Evolutionary conservation across 2,113 vertebrate species (phyloP).

Genomic region (Anhinga anhinga): DNA sequence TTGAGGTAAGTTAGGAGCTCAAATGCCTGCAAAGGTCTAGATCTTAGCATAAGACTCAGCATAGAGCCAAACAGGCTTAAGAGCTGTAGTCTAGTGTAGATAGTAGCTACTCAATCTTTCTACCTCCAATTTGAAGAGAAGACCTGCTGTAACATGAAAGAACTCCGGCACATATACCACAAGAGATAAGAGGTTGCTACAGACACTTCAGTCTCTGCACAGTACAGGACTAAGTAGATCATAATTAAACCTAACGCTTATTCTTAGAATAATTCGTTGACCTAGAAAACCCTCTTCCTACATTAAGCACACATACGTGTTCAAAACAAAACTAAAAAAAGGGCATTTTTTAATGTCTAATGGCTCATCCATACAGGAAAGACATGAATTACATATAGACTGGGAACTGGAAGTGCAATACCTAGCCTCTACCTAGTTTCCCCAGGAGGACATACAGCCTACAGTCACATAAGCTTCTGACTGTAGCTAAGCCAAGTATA

Average conservation of each 20-base stretch:
- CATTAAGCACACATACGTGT: not conserved
- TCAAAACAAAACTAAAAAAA: not conserved
- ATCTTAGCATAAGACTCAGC: not conserved
- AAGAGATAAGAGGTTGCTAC: slow-evolving; percentile 2
- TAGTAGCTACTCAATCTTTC: not conserved
- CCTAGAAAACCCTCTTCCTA: slow-evolving; percentile 1
- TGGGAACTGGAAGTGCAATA: not conserved
- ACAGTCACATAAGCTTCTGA: not conserved
- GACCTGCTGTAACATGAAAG: not conserved
- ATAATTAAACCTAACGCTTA: slow-evolving; percentile 41
- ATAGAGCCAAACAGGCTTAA: not conserved
- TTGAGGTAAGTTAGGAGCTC: not conserved
- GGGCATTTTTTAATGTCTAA: not conserved
- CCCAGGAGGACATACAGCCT: not conserved
- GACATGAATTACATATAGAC: not conserved
- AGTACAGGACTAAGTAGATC: slow-evolving; percentile 4
- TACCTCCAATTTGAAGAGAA: not conserved
- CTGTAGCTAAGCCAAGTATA: fast-evolving
- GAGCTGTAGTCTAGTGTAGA: not conserved
- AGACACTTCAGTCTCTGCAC: not conserved
- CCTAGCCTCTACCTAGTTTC: not conserved
- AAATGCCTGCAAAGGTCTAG: not conserved
- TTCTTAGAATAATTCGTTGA: not conserved
- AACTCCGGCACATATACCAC: not conserved
- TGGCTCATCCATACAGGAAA: not conserved